Percentiles rank a stretch among this genome's conserved stretches.
These are phyloP conservation scores for Podarcis raffonei DNA, from an alignment of 2,113 vertebrate species.

Conservation along the genomic window DNA sequence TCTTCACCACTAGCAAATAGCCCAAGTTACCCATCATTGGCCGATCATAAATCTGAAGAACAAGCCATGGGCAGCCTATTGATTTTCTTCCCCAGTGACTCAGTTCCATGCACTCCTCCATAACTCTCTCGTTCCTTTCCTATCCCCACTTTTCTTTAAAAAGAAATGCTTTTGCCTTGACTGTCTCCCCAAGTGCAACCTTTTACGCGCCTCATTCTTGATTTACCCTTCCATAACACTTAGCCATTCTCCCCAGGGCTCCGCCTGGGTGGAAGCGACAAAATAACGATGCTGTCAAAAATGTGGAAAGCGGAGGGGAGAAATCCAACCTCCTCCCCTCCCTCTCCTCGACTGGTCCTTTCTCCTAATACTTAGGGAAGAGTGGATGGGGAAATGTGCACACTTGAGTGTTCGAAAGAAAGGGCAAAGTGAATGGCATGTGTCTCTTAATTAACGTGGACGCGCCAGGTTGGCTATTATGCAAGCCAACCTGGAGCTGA, in stretches of 20 bases:
- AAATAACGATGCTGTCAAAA: conserved; percentile 18
- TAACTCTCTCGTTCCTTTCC: conserved; percentile 7
- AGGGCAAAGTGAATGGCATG: conserved; percentile 64
- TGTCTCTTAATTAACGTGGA: conserved; percentile 76
- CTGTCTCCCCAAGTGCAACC: neutral
- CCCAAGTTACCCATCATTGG: neutral
- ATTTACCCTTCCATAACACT: neutral
- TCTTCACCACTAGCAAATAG: neutral
- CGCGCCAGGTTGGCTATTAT: conserved; percentile 48
- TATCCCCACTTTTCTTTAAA: neutral
- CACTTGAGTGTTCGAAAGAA: conserved; percentile 32
- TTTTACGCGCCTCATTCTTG: neutral
- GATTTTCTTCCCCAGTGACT: neutral
- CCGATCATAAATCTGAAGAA: neutral
- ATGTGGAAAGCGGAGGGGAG: neutral
- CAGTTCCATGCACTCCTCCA: neutral
- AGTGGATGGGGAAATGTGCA: neutral
- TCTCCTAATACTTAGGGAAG: neutral
- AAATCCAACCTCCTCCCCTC: conserved; percentile 1
- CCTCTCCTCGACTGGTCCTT: neutral
- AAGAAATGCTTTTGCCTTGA: neutral
- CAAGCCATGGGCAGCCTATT: neutral
- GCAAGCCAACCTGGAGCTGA: conserved; percentile 54
- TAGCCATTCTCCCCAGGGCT: neutral
- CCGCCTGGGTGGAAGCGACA: neutral